phyloP scores from a whole-genome alignment of 2,113 vertebrate genomes.

The Tachysurus fulvidraco region DNA sequence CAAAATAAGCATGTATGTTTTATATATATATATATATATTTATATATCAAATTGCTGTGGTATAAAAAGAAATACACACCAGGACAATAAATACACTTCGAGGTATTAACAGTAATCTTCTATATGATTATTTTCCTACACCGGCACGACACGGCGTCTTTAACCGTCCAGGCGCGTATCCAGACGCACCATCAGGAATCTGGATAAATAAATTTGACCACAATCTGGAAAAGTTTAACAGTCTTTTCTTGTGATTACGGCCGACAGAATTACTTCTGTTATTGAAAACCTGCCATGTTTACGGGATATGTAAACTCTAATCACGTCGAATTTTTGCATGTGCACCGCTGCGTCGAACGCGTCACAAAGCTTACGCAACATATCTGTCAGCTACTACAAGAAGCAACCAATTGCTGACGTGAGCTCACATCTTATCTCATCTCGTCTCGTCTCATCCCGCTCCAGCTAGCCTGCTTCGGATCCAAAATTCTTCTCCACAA shows the following conservation, averaged over 20 bases:
- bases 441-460: neutral
- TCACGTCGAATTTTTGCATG: conserved; percentile 6
- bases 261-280: conserved; percentile 37
- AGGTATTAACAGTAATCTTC: neutral
- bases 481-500: neutral
- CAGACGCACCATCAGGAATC: conserved; percentile 41
- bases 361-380: too few relatives aligned
- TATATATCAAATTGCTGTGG: neutral
- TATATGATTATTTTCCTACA: neutral
- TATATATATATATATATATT: too few relatives aligned
- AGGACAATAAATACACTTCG: neutral
- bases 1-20: too few relatives aligned
- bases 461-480: neutral
- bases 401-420: neutral
- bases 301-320: conserved; percentile 20
- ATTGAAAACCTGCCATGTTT: conserved; percentile 38
- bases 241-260: conserved; percentile 33
- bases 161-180: neutral
- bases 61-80: neutral
- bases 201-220: conserved; percentile 47
- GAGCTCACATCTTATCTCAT: neutral
- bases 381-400: neutral
- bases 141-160: too few relatives aligned
- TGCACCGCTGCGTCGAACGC: neutral
- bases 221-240: conserved; percentile 33